A percentile compares a stretch with the other conserved stretches of the same genome.
Conservation (phyloP, 2,888 invertebrate genomes). For the Limnephilus marmoratus region DNA sequence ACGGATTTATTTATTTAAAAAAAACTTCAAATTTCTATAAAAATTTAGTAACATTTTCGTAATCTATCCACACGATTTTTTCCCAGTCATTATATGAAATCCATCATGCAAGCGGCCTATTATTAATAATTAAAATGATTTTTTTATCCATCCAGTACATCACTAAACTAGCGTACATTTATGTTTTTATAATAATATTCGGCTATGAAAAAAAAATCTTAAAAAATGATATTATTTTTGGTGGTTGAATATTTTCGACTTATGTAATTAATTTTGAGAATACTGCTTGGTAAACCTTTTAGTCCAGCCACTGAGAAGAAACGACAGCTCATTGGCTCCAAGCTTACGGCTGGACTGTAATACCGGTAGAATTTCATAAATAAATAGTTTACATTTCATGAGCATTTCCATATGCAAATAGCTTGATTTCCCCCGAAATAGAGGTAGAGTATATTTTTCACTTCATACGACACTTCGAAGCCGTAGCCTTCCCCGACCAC, state of each 20-base stretch:
- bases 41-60: too few species aligned
- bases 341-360: background rate
- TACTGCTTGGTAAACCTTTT: background rate
- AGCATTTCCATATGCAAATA: constrained; percentile 93
- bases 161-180: too few species aligned
- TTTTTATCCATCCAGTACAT: too few species aligned
- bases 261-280: background rate
- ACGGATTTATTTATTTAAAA: too few species aligned
- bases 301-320: background rate
- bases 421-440: constrained; percentile 95
- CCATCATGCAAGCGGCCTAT: too few species aligned
- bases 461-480: constrained; percentile 94
- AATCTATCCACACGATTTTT: too few species aligned
- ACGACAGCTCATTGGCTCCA: background rate
- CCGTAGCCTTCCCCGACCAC: constrained; percentile 97
- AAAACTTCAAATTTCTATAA: too few species aligned
- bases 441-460: constrained; percentile 90
- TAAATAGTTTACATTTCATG: constrained; percentile 70
- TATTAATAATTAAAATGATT: too few species aligned
- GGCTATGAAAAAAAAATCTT: background rate
- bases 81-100: too few species aligned
- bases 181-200: too few species aligned
- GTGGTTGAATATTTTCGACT: background rate
- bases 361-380: background rate
- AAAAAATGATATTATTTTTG: background rate